Conservation (phyloP, 2,797 vertebrate species). For the Centroberyx gerrardi region DNA sequence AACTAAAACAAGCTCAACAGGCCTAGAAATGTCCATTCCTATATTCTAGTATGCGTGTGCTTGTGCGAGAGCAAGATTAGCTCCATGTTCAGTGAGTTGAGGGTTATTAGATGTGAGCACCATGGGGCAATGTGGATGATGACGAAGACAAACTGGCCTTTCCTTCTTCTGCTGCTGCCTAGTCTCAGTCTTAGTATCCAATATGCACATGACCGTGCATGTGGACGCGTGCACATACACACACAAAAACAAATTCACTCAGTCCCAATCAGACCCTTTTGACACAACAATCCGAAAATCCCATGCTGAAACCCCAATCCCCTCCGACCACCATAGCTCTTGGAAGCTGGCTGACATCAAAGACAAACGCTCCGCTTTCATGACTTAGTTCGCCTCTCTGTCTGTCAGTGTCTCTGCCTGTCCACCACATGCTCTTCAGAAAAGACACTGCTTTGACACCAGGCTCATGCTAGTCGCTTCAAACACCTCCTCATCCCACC, state of each 20-base stretch:
- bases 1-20: conserved; percentile 54
- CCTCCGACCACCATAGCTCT: conserved; percentile 39
- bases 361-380: conserved; percentile 67
- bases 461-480: conserved; percentile 29
- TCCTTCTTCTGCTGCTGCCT: conserved; percentile 46
- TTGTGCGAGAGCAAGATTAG: conserved; percentile 50
- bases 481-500: conserved; percentile 34
- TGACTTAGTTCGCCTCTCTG: conserved; percentile 61
- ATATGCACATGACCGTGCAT: conserved; percentile 24
- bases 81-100: conserved; percentile 46
- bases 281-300: conserved; percentile 68
- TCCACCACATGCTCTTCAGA: conserved; percentile 51
- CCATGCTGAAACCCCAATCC: conserved; percentile 62
- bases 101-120: conserved; percentile 58
- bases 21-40: conserved; percentile 61
- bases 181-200: conserved; percentile 40
- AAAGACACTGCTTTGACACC: conserved; percentile 46
- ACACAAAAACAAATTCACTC: conserved; percentile 23
- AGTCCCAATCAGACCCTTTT: conserved; percentile 46
- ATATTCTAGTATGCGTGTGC: conserved; percentile 39
- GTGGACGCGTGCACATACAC: neutral
- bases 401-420: conserved; percentile 50
- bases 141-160: conserved; percentile 54
- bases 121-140: conserved; percentile 41
- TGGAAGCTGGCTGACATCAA: conserved; percentile 60